phyloP scores from a whole-genome alignment of 2,113 vertebrate species.

The Oreochromis aureus region DNA sequence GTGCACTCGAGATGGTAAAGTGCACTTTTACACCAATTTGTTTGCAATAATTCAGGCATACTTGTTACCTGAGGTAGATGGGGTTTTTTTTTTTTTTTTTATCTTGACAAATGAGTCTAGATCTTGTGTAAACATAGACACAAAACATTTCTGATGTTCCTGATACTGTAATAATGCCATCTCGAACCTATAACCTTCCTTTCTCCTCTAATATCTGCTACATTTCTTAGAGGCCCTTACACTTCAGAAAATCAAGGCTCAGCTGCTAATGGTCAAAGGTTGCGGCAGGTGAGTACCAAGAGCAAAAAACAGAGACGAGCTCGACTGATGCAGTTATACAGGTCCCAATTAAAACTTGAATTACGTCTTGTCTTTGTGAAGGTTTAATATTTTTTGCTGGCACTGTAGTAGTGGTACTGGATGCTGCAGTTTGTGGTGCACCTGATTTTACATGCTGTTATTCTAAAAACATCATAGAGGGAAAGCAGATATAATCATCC shows the following conservation, averaged over 20 bases:
- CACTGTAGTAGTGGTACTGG: not conserved
- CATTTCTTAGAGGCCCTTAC: slow-evolving; percentile 4
- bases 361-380: not conserved
- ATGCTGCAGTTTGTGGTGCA: not conserved
- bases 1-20: not conserved
- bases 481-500: not conserved
- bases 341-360: not conserved
- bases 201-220: not conserved
- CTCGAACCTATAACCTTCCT: not conserved
- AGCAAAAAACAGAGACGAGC: not conserved
- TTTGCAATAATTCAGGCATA: not conserved
- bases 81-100: not conserved
- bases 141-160: not conserved
- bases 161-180: not conserved
- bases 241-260: slow-evolving; percentile 43
- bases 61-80: not conserved
- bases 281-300: slow-evolving; percentile 75
- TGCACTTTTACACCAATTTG: not conserved
- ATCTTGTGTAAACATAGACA: not conserved
- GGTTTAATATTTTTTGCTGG: not conserved
- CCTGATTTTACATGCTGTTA: not conserved
- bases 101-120: not conserved
- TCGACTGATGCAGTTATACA: not conserved
- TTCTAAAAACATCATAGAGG: not conserved
- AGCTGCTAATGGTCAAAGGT: slow-evolving; percentile 55